Evolutionary conservation across 2,797 vertebrate species (phyloP).

Genomic region (Harpagifer antarcticus): DNA sequence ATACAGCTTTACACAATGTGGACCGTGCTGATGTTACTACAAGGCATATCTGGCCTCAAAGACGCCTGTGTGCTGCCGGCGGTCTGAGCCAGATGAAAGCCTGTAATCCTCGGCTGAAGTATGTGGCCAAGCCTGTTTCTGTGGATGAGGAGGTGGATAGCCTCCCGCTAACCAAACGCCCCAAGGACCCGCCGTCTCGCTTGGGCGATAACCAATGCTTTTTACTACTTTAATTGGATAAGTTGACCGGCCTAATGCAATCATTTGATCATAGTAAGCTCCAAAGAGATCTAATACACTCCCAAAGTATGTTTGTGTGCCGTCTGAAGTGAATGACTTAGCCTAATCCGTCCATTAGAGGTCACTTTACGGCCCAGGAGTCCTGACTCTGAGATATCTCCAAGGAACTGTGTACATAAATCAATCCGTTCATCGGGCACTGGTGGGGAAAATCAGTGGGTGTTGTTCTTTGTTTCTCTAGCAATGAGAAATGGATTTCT

Average conservation of each 20-base stretch:
- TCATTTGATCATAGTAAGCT: constrained; percentile 81
- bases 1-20: constrained; percentile 57
- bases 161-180: constrained; percentile 57
- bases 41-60: constrained; percentile 68
- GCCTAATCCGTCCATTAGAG: constrained; percentile 73
- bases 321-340: constrained; percentile 69
- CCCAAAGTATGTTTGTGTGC: constrained; percentile 61
- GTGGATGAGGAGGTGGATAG: constrained; percentile 59
- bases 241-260: constrained; percentile 75
- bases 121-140: constrained; percentile 57
- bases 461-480: constrained; percentile 13
- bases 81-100: constrained; percentile 73
- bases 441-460: constrained; percentile 14
- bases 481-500: constrained; percentile 10
- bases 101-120: constrained; percentile 72
- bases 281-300: constrained; percentile 69
- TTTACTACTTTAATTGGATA: constrained; percentile 81
- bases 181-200: constrained; percentile 53
- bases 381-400: constrained; percentile 62
- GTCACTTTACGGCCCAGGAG: constrained; percentile 64
- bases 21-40: constrained; percentile 63
- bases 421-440: constrained; percentile 33
- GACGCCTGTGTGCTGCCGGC: constrained; percentile 65
- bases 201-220: constrained; percentile 54
- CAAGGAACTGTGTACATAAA: constrained; percentile 53